Evolutionary conservation across 2,888 invertebrate species (phyloP), one percentile per base, ranked within the genome.

Genomic region (Idaea dimidiata): DNA sequence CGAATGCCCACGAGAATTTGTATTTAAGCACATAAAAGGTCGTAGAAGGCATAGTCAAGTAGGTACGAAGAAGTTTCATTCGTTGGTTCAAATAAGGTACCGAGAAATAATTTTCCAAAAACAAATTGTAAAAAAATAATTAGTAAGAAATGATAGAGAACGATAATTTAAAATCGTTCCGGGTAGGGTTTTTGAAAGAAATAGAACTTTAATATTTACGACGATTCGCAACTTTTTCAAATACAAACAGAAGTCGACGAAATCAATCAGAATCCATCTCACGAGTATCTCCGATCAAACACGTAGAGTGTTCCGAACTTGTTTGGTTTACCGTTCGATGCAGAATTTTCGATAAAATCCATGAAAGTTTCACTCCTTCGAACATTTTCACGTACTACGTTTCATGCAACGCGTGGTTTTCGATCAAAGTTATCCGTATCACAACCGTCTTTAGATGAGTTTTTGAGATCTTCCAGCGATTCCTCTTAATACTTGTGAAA

Each of bases 401-500:
- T 85, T 84, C 84, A 86, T 77, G 76, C 79, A 82, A 80, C 81
- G 83, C 82, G 87, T 80, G 88, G 88, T 87, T 87, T 87, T 87
- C 85, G 82, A 88, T 89, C 86, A 86, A 89, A 90, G 85, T 90
- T 90, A 88, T 83, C 86, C 84, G 79, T 85, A 84, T 78, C 79
- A 74, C 24, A 24, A 24, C 76, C 81, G 79, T 80, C 75, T 79
- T 66, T 75, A 71, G 71, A 74, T 73, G 77, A 80, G 78, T 77
- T 77, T 71, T 68, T 66, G 73, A 74, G 72, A 64, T 66, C 54
- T 62, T 61, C 64, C 62, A 58, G 59, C 60, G 54, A 43, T 43
- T 43, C 43, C 43, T 14, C 67, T 66, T 69, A 67, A 68, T 71
- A 58, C 58, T 63, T 53, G 62, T 69, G 70, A 71, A 68, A 70